Evolutionary conservation across 2,888 invertebrate species (phyloP).

Genomic region (Yponomeuta malinellus): DNA sequence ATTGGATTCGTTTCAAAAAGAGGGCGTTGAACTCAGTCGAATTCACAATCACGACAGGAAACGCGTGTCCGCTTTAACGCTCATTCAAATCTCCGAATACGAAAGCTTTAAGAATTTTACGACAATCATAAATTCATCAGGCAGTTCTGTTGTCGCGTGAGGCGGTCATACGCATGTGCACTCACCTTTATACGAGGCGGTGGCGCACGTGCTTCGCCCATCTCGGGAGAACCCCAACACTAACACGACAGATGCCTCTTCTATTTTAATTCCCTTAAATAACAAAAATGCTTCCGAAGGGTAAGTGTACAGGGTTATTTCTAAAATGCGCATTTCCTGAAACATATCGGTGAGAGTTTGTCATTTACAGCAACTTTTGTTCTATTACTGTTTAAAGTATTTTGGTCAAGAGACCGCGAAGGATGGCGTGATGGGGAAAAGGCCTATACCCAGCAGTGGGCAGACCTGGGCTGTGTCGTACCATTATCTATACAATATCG

Average conservation of each 20-base stretch:
- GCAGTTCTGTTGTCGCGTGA: neutral
- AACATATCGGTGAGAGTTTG: no score
- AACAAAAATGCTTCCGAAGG: no score
- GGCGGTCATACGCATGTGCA: slow-evolving; percentile 12
- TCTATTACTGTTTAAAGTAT: no score
- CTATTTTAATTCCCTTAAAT: neutral
- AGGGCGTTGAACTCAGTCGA: slow-evolving; percentile 23
- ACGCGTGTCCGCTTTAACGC: slow-evolving; percentile 25
- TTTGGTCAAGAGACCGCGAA: no score
- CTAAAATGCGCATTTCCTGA: no score
- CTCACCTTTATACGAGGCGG: slow-evolving; percentile 14
- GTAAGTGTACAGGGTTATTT: no score
- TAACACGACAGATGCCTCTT: neutral
- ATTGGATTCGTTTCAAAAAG: neutral
- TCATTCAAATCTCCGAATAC: slow-evolving; percentile 25
- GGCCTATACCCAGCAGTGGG: no score
- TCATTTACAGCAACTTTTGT: no score
- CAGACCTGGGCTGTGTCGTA: no score
- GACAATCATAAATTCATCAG: slow-evolving; percentile 18
- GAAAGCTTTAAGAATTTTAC: slow-evolving; percentile 27
- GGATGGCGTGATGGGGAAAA: no score
- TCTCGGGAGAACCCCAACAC: neutral
- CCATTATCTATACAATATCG: no score
- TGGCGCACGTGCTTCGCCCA: slow-evolving; percentile 19
- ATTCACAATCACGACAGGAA: slow-evolving; percentile 27